A percentile compares a stretch with the other conserved stretches of the same genome.
Conservation (phyloP, 2,797 vertebrate species). For the Adrianichthys oophorus region DNA sequence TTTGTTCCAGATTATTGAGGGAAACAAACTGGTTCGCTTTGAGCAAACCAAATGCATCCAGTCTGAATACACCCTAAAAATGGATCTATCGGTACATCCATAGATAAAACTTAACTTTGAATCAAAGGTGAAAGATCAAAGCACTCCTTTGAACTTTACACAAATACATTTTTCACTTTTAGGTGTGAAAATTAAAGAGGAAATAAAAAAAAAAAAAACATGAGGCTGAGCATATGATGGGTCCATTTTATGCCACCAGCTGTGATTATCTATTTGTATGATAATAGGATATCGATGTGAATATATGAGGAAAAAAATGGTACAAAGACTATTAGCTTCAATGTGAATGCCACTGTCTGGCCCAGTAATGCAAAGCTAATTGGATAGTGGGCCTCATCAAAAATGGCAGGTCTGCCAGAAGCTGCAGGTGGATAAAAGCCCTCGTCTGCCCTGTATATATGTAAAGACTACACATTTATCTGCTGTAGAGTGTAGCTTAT, state of each 20-base stretch:
- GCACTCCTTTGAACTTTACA: too few relatives aligned
- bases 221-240: too few relatives aligned
- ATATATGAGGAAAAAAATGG: too few relatives aligned
- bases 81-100: too few relatives aligned
- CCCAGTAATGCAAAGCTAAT: conserved; percentile 6
- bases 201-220: not conserved
- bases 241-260: too few relatives aligned
- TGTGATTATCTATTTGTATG: not conserved
- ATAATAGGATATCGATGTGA: conserved; percentile 1
- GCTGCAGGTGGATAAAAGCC: conserved; percentile 28
- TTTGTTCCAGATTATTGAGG: too few relatives aligned
- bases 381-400: conserved; percentile 7
- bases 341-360: conserved; percentile 11
- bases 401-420: conserved; percentile 12
- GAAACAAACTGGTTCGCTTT: too few relatives aligned
- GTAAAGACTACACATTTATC: conserved; percentile 36
- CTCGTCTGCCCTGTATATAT: conserved; percentile 9
- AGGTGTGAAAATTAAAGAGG: conserved; percentile 9
- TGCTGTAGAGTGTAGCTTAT: conserved; percentile 15
- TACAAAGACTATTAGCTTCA: not conserved
- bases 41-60: too few relatives aligned
- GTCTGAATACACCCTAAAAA: too few relatives aligned
- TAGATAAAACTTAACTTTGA: too few relatives aligned
- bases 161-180: not conserved
- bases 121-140: too few relatives aligned